Conservation (phyloP, 2,888 invertebrate genomes). For the Leptopilina myrica region DNA sequence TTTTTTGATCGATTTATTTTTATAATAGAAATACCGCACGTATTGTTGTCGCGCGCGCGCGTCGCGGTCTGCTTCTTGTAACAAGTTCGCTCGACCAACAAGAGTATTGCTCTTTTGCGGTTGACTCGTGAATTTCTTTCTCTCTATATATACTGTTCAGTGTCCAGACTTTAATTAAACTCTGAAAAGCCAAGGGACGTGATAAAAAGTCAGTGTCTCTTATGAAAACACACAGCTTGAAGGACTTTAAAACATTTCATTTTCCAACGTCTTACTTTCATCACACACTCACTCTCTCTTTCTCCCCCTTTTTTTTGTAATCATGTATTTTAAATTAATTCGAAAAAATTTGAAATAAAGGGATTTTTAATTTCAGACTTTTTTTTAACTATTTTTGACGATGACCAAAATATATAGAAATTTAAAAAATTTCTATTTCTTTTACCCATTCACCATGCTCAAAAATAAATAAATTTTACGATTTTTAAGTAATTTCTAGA, state of each 20-base stretch:
- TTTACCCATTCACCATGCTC: too few species aligned
- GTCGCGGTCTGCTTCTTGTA: conserved; percentile 15
- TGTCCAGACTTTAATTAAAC: conserved; percentile 32
- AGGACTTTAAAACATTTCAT: conserved; percentile 3
- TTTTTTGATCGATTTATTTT: conserved; percentile 31
- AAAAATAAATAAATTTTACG: too few species aligned
- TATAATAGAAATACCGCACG: neutral
- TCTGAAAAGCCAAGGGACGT: conserved; percentile 12
- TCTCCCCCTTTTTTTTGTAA: too few species aligned
- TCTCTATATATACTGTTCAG: neutral
- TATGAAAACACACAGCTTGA: conserved; percentile 11
- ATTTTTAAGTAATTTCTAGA: too few species aligned
- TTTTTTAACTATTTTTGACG: too few species aligned
- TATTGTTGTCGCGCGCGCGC: too few species aligned
- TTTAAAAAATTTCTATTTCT: too few species aligned
- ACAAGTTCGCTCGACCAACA: conserved; percentile 21
- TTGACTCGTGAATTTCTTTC: conserved; percentile 27
- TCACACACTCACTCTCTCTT: neutral
- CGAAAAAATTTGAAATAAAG: too few species aligned
- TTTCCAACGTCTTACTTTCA: neutral
- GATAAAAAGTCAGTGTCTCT: conserved; percentile 18
- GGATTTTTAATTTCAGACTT: too few species aligned
- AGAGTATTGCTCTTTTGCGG: conserved; percentile 32
- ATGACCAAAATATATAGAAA: too few species aligned
- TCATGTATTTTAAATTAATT: too few species aligned